Conservation (phyloP, 2,888 invertebrate genomes). For the Caenorhabditis uteleia region DNA sequence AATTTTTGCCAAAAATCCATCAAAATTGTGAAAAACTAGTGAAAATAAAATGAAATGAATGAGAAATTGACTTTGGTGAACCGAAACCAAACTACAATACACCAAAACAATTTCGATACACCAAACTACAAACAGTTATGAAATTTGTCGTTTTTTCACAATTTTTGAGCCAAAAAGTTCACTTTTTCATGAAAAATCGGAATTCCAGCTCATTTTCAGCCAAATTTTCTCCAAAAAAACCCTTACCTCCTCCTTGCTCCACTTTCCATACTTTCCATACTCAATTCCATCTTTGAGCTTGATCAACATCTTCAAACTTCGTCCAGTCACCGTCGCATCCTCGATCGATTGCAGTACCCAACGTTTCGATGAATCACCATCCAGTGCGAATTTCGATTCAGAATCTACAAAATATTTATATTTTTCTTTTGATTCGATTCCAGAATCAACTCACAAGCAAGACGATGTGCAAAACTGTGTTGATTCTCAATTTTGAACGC, state of each 20-base stretch:
- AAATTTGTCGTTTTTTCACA: neutral
- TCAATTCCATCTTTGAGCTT: constrained; percentile 52
- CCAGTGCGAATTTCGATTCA: constrained; percentile 32
- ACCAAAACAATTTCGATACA: no score
- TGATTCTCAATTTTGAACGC: constrained; percentile 77
- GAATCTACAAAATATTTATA: constrained; percentile 34
- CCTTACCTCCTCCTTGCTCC: constrained; percentile 50
- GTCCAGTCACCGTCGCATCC: constrained; percentile 34
- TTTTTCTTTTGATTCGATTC: neutral
- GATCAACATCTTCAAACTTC: constrained; percentile 39
- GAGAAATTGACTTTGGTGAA: no score
- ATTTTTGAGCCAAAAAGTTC: neutral
- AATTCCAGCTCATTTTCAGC: neutral
- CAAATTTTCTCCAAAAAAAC: neutral
- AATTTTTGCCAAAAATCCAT: constrained; percentile 1
- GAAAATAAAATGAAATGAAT: neutral
- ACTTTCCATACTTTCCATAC: constrained; percentile 56
- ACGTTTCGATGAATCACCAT: constrained; percentile 27
- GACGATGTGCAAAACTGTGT: constrained; percentile 79
- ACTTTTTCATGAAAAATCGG: neutral
- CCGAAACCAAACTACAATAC: no score
- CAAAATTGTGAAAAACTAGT: neutral
- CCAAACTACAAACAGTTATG: no score
- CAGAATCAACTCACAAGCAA: constrained; percentile 76
- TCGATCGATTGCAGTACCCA: constrained; percentile 50